These are phyloP conservation scores for Crocuta crocuta DNA, from an alignment of 2,113 vertebrate genomes.

Conservation along the genomic window DNA sequence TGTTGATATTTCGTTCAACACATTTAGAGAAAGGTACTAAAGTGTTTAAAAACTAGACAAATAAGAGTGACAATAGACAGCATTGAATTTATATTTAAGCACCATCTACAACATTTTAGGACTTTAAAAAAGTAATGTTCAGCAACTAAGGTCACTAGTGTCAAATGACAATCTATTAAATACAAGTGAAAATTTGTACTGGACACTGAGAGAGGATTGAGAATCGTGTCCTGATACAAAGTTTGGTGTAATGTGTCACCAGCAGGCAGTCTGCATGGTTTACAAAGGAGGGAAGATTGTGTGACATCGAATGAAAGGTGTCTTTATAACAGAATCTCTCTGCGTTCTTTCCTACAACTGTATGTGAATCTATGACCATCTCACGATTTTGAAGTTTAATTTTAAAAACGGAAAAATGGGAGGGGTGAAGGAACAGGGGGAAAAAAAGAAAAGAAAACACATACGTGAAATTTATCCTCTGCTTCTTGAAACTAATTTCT, in stretches of 20 bases:
- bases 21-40: background rate
- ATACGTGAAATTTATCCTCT: background rate
- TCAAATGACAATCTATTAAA: background rate
- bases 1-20: background rate
- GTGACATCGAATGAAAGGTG: background rate
- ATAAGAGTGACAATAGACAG: background rate
- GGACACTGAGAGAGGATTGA: background rate
- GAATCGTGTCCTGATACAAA: background rate
- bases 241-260: background rate
- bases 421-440: background rate
- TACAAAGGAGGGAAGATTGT: background rate
- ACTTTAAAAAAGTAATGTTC: background rate
- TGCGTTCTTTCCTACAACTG: background rate
- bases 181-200: background rate
- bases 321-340: background rate
- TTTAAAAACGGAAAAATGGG: background rate
- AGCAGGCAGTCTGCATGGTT: background rate
- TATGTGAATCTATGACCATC: background rate
- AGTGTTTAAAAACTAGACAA: background rate
- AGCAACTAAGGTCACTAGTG: background rate
- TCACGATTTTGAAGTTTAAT: background rate
- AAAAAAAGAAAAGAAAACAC: background rate
- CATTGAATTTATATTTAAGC: background rate
- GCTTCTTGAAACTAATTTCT: conserved; percentile 24
- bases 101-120: background rate